Percentiles rank a stretch among this genome's conserved stretches.
phyloP scores from a whole-genome alignment of 2,113 vertebrate species.

The Cichladusa arquata region DNA sequence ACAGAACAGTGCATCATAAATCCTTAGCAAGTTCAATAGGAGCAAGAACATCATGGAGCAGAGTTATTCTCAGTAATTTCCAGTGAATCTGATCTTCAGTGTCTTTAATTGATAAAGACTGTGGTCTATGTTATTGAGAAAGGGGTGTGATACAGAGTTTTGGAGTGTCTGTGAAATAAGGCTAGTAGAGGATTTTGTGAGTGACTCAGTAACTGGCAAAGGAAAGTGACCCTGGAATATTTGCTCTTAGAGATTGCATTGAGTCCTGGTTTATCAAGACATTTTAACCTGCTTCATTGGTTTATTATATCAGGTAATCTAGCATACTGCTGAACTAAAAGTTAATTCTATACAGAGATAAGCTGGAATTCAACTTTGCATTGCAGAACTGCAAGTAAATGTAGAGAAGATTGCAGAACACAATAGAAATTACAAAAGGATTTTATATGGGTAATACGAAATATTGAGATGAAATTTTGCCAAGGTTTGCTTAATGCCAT shows the following conservation, averaged over 20 bases:
- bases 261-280: neutral
- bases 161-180: neutral
- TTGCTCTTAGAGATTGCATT: neutral
- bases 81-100: neutral
- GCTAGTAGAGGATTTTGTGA: neutral
- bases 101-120: neutral
- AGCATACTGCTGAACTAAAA: neutral
- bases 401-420: neutral
- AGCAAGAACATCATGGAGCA: neutral
- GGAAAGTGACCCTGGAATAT: neutral
- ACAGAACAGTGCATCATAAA: neutral
- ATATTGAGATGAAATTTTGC: neutral
- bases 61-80: neutral
- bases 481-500: neutral
- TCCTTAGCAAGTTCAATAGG: neutral
- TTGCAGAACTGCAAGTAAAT: neutral
- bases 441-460: neutral
- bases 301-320: neutral
- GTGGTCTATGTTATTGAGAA: neutral
- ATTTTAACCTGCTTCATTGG: neutral
- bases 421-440: neutral
- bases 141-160: neutral
- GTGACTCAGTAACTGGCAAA: neutral
- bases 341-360: neutral
- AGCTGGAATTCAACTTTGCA: neutral